These are phyloP conservation scores for Empidonax alnorum DNA, from an alignment of 2,113 vertebrate genomes.

Conservation along the genomic window DNA sequence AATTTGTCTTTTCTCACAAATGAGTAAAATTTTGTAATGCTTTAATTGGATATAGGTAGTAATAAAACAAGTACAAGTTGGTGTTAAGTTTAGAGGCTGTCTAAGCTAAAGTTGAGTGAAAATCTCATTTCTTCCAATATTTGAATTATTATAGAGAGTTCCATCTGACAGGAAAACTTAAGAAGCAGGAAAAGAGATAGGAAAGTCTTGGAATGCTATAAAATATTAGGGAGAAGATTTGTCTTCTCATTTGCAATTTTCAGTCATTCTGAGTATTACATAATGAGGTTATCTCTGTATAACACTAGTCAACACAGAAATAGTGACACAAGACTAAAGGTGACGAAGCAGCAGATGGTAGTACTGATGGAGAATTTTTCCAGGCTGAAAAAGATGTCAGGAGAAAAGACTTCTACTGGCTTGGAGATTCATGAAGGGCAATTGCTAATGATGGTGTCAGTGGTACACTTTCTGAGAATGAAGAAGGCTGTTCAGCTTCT, in stretches of 20 bases:
- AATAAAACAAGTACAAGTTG: not conserved
- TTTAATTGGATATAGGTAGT: not conserved
- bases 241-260: slow-evolving; percentile 50
- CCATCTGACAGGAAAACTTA: slow-evolving; percentile 1
- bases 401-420: slow-evolving; percentile 4
- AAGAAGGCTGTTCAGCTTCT: not conserved
- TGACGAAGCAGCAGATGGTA: slow-evolving; percentile 40
- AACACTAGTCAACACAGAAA: slow-evolving; percentile 33
- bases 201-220: not conserved
- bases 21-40: not conserved
- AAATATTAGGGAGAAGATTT: slow-evolving; percentile 15
- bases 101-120: not conserved
- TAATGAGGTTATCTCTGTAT: slow-evolving; percentile 34
- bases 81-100: not conserved
- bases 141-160: not conserved
- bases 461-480: not conserved
- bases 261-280: not conserved
- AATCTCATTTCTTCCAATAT: not conserved
- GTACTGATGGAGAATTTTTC: slow-evolving; percentile 23
- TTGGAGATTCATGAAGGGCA: slow-evolving; percentile 15
- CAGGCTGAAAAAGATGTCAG: slow-evolving; percentile 17
- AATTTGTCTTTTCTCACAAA: not conserved
- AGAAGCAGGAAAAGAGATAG: not conserved
- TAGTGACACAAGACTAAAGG: slow-evolving; percentile 39
- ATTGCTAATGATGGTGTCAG: slow-evolving; percentile 23